Conservation (phyloP, 2,113 vertebrate genomes). For the Calyptommatus sinebrachiatus region DNA sequence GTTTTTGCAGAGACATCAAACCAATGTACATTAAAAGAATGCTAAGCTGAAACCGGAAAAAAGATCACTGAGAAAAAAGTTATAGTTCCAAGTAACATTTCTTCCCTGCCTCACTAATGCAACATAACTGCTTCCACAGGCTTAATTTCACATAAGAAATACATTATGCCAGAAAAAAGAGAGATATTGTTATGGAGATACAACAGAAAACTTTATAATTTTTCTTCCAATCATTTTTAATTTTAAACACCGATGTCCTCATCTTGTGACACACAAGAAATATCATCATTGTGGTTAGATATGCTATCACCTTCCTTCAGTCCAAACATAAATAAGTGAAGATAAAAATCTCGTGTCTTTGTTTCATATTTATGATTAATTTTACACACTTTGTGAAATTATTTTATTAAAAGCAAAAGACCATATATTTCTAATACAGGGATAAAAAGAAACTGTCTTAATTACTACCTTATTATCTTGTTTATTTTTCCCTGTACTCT, state of each 20-base stretch:
- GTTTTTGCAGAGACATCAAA: background rate
- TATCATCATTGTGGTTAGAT: too few relatives aligned
- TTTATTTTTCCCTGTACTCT: slow-evolving; percentile 46
- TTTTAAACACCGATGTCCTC: background rate
- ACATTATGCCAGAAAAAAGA: background rate
- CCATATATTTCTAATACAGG: too few relatives aligned
- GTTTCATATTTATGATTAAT: too few relatives aligned
- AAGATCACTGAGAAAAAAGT: background rate
- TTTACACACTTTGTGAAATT: background rate
- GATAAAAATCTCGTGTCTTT: too few relatives aligned
- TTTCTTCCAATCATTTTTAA: background rate
- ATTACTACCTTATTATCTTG: slow-evolving; percentile 61
- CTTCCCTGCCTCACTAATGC: background rate
- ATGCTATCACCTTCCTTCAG: too few relatives aligned
- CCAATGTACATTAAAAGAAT: background rate
- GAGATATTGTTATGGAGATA: background rate
- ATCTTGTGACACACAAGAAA: too few relatives aligned
- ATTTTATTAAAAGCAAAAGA: background rate
- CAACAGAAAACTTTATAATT: background rate
- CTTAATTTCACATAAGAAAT: background rate
- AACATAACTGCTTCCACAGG: background rate
- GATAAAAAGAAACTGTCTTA: background rate
- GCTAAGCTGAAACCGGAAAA: background rate
- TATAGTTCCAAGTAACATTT: background rate
- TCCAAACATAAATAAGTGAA: too few relatives aligned